Evolutionary conservation across 1,140 invertebrate genomes (phyloP), one percentile per base, ranked within the genome.

Genomic region (Araneus ventricosus): DNA sequence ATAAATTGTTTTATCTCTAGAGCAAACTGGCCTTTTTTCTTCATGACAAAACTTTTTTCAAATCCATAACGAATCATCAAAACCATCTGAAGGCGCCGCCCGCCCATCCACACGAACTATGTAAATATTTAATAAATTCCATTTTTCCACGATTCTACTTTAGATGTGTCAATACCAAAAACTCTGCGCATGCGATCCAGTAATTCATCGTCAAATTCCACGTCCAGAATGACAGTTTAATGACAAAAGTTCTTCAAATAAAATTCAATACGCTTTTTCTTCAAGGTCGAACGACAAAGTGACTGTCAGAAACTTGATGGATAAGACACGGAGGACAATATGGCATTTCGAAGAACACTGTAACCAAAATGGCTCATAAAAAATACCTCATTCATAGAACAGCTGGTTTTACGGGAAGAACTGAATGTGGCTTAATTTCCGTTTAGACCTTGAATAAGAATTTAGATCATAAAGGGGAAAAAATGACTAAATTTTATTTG

Each of bases 241-340:
- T 75, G 70, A 20, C 70, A 22, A 20, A 75, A 75, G 34, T 37
- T 75, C 70, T 37, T 75, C 70, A 75, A 75, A 75, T 75, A 75
- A 75, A 75, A 75, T 75, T 75, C 70, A 75, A 75, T 34, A 34
- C 30, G 17, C 70, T 75, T 75, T 37, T 75, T 70, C 17, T 34
- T 30, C 70, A 75, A 75, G 70, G 70, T 75, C 70, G 20, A 75
- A 34, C 34, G 70, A 34, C 34, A 34, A 34, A 37, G 34, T 37
- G 34, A 7, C 30, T 75, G 70, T 75, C 70, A 75, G 10, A 75
- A 37, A 14, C 8, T 22, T 75, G 70, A 75, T 75, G 70, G 30
- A 75, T 75, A 34, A 27, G 63, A 7, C 27, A 27, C 7, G n/a
- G 6, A 37, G 70, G 34, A 75, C 34, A 22, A 75, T 75, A 6